Percentiles rank a stretch among this genome's conserved stretches.
phyloP scores from a whole-genome alignment of 37 sponge, comb jelly and placozoan species.

The Amphimedon queenslandica region DNA sequence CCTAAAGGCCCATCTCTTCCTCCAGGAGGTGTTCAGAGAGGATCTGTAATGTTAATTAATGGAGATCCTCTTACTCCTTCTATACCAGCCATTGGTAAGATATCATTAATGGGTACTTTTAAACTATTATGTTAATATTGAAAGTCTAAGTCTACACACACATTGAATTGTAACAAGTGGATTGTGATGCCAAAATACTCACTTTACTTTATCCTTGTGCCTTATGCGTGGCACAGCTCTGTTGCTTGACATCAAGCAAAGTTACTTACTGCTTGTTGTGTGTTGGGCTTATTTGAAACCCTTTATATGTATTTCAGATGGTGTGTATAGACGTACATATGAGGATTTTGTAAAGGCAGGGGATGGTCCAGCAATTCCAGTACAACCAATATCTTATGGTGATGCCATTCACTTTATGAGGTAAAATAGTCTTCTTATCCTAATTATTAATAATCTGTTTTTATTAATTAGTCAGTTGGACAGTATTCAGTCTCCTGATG shows the following conservation, averaged over 20 bases:
- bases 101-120: no score
- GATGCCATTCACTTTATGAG: slow-evolving; percentile 75
- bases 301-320: no score
- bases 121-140: no score
- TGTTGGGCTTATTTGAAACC: no score
- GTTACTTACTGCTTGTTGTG: no score
- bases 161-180: no score
- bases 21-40: slow-evolving; percentile 72
- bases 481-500: slow-evolving; percentile 18
- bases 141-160: no score
- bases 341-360: slow-evolving; percentile 24
- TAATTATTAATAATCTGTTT: background rate
- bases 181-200: no score
- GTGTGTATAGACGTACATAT: slow-evolving; percentile 48
- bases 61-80: slow-evolving; percentile 80
- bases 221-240: no score
- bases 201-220: no score
- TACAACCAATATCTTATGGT: slow-evolving; percentile 76
- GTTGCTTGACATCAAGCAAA: no score
- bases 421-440: background rate
- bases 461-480: slow-evolving; percentile 21
- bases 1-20: no score
- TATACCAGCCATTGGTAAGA: slow-evolving; percentile 50
- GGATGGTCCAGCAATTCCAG: slow-evolving; percentile 65
- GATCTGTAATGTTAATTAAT: slow-evolving; percentile 32